Conservation (phyloP, 64 coral and sea anemone genomes). For the Stichodactyla mertensii region DNA sequence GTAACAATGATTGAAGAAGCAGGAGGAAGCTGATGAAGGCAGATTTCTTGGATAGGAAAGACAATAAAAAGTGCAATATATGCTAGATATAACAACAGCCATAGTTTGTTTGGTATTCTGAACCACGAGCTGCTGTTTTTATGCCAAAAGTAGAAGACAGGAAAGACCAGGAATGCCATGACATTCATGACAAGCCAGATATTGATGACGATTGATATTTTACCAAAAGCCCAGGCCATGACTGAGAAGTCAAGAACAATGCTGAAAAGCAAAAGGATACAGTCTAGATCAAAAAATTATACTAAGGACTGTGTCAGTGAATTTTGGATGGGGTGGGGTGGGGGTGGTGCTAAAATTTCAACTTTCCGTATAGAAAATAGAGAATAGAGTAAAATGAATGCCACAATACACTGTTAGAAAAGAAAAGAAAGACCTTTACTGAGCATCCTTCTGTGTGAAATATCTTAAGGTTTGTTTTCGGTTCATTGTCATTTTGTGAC, state of each 20-base stretch:
- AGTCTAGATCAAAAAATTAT: not conserved
- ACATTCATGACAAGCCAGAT: slow-evolving; percentile 86
- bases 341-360: no score
- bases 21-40: slow-evolving; percentile 63
- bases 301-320: not conserved
- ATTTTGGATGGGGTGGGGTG: no score
- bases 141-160: slow-evolving; percentile 73
- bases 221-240: slow-evolving; percentile 88
- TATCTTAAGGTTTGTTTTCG: no score
- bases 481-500: no score
- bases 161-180: slow-evolving; percentile 67
- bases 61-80: slow-evolving; percentile 66
- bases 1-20: slow-evolving; percentile 81
- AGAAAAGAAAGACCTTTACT: no score
- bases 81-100: slow-evolving; percentile 57
- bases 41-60: slow-evolving; percentile 85
- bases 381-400: no score
- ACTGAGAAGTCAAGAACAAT: slow-evolving; percentile 72
- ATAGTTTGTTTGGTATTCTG: slow-evolving; percentile 44
- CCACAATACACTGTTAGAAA: no score
- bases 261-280: slow-evolving; percentile 35
- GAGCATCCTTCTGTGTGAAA: no score
- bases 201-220: slow-evolving; percentile 68
- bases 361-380: no score
- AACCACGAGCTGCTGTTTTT: slow-evolving; percentile 46